Evolutionary conservation across 2,113 vertebrate species (phyloP).

Genomic region (Aspidoscelis tigris): DNA sequence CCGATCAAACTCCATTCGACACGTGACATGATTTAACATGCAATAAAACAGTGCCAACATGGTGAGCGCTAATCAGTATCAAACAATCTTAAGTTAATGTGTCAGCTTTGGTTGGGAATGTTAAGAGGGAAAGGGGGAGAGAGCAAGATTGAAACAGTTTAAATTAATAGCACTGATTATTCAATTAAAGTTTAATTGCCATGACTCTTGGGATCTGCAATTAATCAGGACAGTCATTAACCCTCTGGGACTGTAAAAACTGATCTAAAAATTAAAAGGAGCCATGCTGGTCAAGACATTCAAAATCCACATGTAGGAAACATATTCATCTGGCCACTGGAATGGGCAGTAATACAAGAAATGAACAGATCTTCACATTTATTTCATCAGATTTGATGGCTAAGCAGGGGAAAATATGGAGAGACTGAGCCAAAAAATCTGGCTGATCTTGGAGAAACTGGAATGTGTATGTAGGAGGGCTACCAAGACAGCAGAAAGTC

Average conservation of each 20-base stretch:
- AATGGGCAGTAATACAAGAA: too few species aligned
- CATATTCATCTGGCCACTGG: too few species aligned
- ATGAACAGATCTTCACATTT: too few species aligned
- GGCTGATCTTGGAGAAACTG: neutral
- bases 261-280: neutral
- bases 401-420: too few species aligned
- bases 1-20: too few species aligned
- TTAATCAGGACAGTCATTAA: slow-evolving; percentile 20
- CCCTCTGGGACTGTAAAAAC: neutral
- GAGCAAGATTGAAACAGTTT: neutral
- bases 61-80: neutral
- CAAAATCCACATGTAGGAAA: too few species aligned
- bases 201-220: neutral
- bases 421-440: too few species aligned
- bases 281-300: too few species aligned
- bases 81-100: neutral
- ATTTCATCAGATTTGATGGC: too few species aligned
- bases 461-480: neutral
- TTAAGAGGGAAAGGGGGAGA: neutral
- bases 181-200: slow-evolving; percentile 17
- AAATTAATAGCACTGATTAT: slow-evolving; percentile 13
- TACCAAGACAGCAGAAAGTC: too few species aligned
- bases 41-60: neutral
- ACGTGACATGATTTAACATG: neutral
- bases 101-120: neutral